Conservation (phyloP, 2,888 invertebrate species). For the Acrocyrtus sp. region DNA sequence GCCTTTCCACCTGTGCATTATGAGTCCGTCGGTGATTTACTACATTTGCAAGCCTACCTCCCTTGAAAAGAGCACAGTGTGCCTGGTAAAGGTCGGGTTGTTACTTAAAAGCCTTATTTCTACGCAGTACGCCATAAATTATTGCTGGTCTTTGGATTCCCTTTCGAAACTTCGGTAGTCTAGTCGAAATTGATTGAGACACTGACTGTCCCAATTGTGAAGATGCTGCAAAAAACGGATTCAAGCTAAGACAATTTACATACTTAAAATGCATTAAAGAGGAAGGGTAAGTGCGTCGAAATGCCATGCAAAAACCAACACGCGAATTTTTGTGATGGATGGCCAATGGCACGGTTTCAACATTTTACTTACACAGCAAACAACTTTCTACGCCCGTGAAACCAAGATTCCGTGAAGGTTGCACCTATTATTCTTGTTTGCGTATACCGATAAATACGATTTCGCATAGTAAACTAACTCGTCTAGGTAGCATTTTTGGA, state of each 20-base stretch:
- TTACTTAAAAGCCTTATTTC: too few relatives aligned
- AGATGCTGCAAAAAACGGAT: constrained; percentile 10
- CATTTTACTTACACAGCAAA: constrained; percentile 2
- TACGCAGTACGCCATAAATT: too few relatives aligned
- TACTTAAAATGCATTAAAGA: too few relatives aligned
- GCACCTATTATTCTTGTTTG: constrained; percentile 11
- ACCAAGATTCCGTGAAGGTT: constrained; percentile 42
- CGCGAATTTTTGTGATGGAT: neutral
- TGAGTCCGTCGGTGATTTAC: neutral
- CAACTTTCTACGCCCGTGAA: constrained; percentile 41
- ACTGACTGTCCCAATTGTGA: constrained; percentile 24
- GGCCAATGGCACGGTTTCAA: constrained; percentile 31
- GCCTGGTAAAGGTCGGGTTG: too few relatives aligned
- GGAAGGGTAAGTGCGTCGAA: too few relatives aligned
- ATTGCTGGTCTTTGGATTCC: constrained; percentile 24
- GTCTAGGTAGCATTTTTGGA: neutral
- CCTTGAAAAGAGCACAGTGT: too few relatives aligned
- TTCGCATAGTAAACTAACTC: neutral
- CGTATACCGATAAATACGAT: too few relatives aligned
- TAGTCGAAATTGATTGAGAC: neutral
- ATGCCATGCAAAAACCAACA: neutral
- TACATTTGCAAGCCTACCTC: neutral
- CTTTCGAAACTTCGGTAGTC: neutral
- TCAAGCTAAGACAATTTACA: constrained; percentile 1
- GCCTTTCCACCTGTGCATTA: constrained; percentile 14